phyloP scores from a whole-genome alignment of 2,113 vertebrate species.

The Tapirus terrestris region DNA sequence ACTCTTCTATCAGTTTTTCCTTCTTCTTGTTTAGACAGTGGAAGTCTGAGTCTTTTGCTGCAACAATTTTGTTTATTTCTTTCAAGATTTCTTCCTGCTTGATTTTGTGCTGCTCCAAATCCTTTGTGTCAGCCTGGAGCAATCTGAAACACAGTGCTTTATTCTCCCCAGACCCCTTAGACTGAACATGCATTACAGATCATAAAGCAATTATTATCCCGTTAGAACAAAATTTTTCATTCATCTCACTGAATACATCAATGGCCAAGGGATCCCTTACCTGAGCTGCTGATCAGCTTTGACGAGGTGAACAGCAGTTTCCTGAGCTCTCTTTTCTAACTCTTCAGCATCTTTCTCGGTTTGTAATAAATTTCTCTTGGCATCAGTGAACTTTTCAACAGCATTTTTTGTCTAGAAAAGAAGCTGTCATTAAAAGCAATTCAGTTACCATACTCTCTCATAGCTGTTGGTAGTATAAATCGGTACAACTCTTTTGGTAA shows the following conservation, averaged over 20 bases:
- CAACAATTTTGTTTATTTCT: constrained; percentile 86
- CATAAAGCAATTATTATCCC: neutral
- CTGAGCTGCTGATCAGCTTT: constrained; percentile 89
- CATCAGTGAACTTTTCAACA: constrained; percentile 83
- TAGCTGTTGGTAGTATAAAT: neutral
- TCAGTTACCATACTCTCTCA: neutral
- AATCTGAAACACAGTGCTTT: constrained; percentile 81
- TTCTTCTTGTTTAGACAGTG: constrained; percentile 87
- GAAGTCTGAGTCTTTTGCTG: constrained; percentile 87
- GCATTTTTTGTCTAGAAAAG: constrained; percentile 86
- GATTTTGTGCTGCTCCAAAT: constrained; percentile 84
- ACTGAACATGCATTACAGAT: neutral
- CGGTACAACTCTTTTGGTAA: constrained; percentile 23
- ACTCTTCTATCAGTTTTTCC: constrained; percentile 86
- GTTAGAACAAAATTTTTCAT: neutral
- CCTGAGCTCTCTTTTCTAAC: constrained; percentile 87
- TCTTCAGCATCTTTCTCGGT: constrained; percentile 88
- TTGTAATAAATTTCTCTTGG: constrained; percentile 82
- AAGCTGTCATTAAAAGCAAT: constrained; percentile 63
- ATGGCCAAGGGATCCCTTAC: constrained; percentile 74
- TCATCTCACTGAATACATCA: neutral
- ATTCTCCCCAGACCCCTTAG: neutral
- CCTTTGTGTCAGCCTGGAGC: constrained; percentile 84
- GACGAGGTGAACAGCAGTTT: constrained; percentile 86
- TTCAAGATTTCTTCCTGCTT: constrained; percentile 88